Evolutionary conservation across 2,888 invertebrate genomes (phyloP), one percentile per base, ranked within the genome.

Genomic region (Bombylius discolor): DNA sequence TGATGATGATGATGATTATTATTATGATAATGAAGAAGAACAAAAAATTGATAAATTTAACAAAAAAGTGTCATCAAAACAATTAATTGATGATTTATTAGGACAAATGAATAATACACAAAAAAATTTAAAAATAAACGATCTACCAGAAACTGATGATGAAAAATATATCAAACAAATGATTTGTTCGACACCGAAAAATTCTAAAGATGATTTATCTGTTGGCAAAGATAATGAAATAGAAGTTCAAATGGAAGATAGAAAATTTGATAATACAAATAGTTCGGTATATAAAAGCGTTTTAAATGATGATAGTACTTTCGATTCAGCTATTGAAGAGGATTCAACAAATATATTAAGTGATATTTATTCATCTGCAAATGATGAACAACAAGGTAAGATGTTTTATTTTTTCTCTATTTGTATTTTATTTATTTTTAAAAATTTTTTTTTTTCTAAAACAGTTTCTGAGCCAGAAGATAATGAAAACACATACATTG

Each of bases 381-480:
- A 59, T 36, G 62, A 62, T 11, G 62, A 67, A 52, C 57, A 63
- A 14, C 61, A 56, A 59, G 55, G 66, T 64, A 53, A 60, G 56
- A 54, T 13, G 1, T 14, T 32, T 33, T 5, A 5, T 44, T 7
- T 13, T 36, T 45, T 11, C 7, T n/a, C 12, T 32, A 11, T 51
- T 51, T 45, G 4, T 7, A 36, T 32, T 39, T 14, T 6, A 14
- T 13, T 13, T 45, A 12, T 48, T 23, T 48, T 45, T 32, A 5
- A 3, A 36, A 36, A 3, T 36, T 36, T 6, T 36, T 36, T 42
- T 42, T 42, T 8, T 11, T 11, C 11, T 4, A 11, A 42, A 11
- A 42, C 11, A 69, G 70, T 68, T 44, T 74, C 74, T 3, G 67
- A 78, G 63, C 58, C 73, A 60, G 69, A 77, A 64, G 65, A 74